Conservation (phyloP, 1,140 invertebrate genomes). For the Cecropterus lyciades region DNA sequence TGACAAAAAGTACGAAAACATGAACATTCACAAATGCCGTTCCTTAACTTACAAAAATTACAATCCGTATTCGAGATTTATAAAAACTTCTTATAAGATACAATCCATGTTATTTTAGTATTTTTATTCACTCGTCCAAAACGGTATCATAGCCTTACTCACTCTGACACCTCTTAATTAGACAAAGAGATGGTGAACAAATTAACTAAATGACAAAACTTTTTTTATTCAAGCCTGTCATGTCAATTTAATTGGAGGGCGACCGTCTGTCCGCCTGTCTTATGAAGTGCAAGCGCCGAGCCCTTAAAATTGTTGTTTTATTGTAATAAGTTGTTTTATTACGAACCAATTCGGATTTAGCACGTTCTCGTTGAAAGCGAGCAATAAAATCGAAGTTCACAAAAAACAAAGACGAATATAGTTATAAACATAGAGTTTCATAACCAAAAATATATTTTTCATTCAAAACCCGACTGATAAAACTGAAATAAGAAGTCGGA, state of each 20-base stretch:
- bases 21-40: too few species aligned
- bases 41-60: too few species aligned
- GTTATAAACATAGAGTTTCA: too few species aligned
- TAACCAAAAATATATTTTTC: too few species aligned
- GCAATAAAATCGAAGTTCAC: too few species aligned
- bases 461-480: too few species aligned
- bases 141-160: conserved; percentile 1
- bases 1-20: too few species aligned
- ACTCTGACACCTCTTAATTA: conserved; percentile 24
- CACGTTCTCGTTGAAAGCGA: too few species aligned
- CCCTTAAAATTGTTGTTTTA: conserved; percentile 15
- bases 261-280: conserved; percentile 14
- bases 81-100: not conserved
- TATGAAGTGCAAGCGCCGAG: not conserved
- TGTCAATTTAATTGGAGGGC: conserved; percentile 37
- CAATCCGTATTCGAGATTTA: too few species aligned
- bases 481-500: too few species aligned
- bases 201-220: conserved; percentile 30
- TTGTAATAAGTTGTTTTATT: conserved; percentile 29
- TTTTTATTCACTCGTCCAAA: conserved; percentile 19
- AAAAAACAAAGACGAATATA: too few species aligned
- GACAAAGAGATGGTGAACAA: conserved; percentile 31
- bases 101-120: not conserved
- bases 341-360: too few species aligned
- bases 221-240: conserved; percentile 36